phyloP scores from a whole-genome alignment of 2,113 vertebrate genomes.

The Oenanthe melanoleuca region DNA sequence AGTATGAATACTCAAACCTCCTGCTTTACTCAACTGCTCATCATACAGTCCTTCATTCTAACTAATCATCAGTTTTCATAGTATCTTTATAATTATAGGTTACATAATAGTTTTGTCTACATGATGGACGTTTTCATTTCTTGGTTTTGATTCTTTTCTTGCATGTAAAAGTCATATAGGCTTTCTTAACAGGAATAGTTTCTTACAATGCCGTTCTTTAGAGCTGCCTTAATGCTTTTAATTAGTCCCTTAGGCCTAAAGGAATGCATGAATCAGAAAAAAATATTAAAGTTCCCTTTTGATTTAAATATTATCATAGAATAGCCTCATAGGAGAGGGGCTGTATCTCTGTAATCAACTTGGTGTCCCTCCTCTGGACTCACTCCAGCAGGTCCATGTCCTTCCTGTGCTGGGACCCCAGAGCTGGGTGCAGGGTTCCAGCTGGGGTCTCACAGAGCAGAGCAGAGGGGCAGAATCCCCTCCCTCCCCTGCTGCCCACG shows the following conservation, averaged over 20 bases:
- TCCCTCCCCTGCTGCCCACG: not conserved
- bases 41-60: not conserved
- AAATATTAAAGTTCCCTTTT: not conserved
- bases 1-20: not conserved
- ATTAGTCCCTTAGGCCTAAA: not conserved
- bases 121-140: not conserved
- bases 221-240: not conserved
- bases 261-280: not conserved
- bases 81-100: not conserved
- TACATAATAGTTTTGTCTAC: not conserved
- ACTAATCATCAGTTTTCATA: not conserved
- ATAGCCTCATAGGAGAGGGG: not conserved
- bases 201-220: not conserved
- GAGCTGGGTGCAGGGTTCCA: not conserved
- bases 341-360: not conserved
- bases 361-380: not conserved
- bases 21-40: not conserved
- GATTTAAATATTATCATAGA: not conserved
- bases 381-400: rapidly evolving
- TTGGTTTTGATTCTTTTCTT: not conserved
- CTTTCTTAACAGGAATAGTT: not conserved
- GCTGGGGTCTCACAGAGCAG: not conserved
- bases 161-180: not conserved
- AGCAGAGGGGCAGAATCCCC: not conserved
- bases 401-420: not conserved